phyloP scores from a whole-genome alignment of 2,888 invertebrate genomes.

The Eristalinus aeneus region DNA sequence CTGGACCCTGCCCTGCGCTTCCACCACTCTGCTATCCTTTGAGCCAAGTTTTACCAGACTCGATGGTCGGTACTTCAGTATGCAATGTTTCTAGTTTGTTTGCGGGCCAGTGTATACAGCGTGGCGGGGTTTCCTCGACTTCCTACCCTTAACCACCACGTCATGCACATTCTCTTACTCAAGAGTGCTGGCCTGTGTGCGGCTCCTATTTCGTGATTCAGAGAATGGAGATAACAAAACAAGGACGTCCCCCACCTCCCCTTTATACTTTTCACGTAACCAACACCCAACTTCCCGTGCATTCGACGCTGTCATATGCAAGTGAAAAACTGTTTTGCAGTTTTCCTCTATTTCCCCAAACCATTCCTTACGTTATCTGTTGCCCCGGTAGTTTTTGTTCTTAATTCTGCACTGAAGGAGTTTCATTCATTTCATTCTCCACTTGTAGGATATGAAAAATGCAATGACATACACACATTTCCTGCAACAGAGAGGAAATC shows the following conservation, averaged over 20 bases:
- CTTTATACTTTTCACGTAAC: background rate
- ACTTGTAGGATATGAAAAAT: background rate
- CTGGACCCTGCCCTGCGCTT: too few relatives aligned
- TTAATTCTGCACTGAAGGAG: background rate
- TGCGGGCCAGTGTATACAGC: background rate
- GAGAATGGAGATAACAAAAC: conserved; percentile 15
- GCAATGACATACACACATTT: background rate
- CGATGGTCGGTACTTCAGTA: background rate
- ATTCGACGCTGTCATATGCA: conserved; percentile 32
- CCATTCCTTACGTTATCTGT: background rate
- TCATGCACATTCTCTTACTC: background rate
- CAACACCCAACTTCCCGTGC: background rate
- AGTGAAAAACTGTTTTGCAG: conserved; percentile 17
- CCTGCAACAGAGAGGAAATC: background rate
- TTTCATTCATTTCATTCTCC: background rate
- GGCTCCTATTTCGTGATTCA: background rate
- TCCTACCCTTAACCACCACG: background rate
- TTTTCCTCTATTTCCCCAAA: background rate
- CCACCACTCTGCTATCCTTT: too few relatives aligned
- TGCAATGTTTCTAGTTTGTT: conserved; percentile 12
- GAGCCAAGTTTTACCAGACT: too few relatives aligned
- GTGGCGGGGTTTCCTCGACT: background rate
- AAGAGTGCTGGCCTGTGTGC: background rate
- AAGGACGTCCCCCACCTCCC: background rate
- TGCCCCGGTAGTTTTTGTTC: too few relatives aligned